Conservation (phyloP, 2,888 invertebrate species). For the Colostygia pectinataria region DNA sequence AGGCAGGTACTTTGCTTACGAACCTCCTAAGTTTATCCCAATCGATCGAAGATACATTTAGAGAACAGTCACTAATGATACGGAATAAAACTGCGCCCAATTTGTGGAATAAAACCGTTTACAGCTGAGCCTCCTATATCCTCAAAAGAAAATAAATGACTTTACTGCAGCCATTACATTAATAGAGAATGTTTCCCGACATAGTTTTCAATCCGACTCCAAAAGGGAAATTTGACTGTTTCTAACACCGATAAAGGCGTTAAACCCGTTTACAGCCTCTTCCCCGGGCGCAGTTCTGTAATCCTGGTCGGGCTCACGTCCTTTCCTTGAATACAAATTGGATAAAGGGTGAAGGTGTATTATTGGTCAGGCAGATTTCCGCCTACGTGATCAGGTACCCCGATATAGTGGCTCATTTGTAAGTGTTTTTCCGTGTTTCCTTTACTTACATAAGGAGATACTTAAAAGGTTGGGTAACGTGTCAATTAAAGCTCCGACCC, state of each 20-base stretch:
- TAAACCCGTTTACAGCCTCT: conserved; percentile 63
- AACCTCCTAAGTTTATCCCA: neutral
- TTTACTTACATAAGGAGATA: conserved; percentile 39
- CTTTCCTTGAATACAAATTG: conserved; percentile 61
- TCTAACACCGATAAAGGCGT: conserved; percentile 55
- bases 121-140: conserved; percentile 6
- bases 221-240: conserved; percentile 39
- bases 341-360: conserved; percentile 65
- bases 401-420: conserved; percentile 53
- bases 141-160: conserved; percentile 16
- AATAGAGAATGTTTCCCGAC: conserved; percentile 23
- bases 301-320: conserved; percentile 51
- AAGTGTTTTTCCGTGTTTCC: conserved; percentile 59
- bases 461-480: conserved; percentile 45
- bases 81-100: conserved; percentile 1
- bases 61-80: conserved; percentile 3
- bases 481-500: conserved; percentile 46
- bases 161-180: conserved; percentile 21
- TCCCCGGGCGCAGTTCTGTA: conserved; percentile 60
- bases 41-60: neutral
- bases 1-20: neutral
- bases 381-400: conserved; percentile 58
- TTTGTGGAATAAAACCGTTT: conserved; percentile 10
- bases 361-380: conserved; percentile 73
- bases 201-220: conserved; percentile 40